These are phyloP conservation scores for Noctua janthina DNA, from an alignment of 2,888 invertebrate genomes.

Conservation along the genomic window DNA sequence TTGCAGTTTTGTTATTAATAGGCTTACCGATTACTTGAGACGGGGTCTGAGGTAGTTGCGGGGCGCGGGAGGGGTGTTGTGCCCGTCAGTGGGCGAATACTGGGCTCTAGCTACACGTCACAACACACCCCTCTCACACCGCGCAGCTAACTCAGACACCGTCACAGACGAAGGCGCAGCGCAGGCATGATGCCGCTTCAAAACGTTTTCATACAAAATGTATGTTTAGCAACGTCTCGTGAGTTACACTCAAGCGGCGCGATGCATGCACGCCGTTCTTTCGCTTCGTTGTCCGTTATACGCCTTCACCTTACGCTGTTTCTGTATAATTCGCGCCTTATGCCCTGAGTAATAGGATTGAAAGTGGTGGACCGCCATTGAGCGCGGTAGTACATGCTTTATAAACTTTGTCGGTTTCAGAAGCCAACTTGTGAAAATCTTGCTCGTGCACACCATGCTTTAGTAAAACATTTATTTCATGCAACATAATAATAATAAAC, in stretches of 20 bases:
- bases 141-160: neutral
- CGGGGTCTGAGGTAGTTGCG: neutral
- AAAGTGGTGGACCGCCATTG: neutral
- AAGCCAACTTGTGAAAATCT: constrained; percentile 13
- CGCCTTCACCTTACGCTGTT: too few relatives aligned
- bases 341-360: neutral
- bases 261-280: too few relatives aligned
- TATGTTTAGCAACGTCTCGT: too few relatives aligned
- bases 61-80: neutral
- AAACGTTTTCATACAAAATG: too few relatives aligned
- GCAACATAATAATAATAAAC: constrained; percentile 36
- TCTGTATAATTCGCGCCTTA: too few relatives aligned
- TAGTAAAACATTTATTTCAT: constrained; percentile 25
- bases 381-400: neutral
- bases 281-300: too few relatives aligned
- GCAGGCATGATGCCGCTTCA: too few relatives aligned
- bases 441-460: constrained; percentile 14
- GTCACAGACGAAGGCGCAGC: neutral
- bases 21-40: neutral
- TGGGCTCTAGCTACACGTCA: too few relatives aligned
- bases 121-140: neutral
- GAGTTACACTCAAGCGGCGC: too few relatives aligned
- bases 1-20: neutral
- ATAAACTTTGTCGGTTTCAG: neutral
- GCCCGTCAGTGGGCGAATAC: too few relatives aligned